A percentile compares a stretch with the other conserved stretches of the same genome.
Evolutionary conservation across 2,888 invertebrate genomes (phyloP).

Genomic region (Teleiodes luculella): DNA sequence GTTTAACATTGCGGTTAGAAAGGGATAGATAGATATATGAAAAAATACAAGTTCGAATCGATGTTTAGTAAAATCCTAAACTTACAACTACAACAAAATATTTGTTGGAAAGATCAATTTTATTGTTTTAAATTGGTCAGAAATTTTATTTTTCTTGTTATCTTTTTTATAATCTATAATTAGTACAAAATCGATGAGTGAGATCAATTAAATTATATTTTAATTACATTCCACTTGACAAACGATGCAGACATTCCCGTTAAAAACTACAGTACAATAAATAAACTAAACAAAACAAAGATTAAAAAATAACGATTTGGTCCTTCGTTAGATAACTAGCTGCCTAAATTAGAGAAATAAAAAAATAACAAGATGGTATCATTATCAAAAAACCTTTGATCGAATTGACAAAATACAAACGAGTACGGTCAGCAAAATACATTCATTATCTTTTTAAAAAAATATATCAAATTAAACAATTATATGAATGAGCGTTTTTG

Average conservation of each 20-base stretch:
- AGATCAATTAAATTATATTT: background rate
- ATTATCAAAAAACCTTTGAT: background rate
- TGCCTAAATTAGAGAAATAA: background rate
- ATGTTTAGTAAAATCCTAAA: no score
- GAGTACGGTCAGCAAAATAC: constrained; percentile 1
- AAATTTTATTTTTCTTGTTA: no score
- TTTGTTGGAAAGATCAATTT: no score
- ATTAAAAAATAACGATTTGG: constrained; percentile 34
- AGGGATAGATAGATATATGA: no score
- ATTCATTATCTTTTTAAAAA: no score
- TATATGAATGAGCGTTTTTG: background rate
- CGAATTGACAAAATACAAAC: constrained; percentile 10
- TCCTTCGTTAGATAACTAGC: constrained; percentile 22
- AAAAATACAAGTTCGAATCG: no score
- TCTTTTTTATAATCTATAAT: no score
- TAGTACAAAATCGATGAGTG: no score
- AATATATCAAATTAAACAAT: no score
- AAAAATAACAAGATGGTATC: background rate
- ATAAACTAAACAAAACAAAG: constrained; percentile 35
- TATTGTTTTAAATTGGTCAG: no score
- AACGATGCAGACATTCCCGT: constrained; percentile 35
- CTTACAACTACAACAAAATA: no score
- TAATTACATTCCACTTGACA: background rate
- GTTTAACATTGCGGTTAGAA: no score
- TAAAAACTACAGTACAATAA: constrained; percentile 33